phyloP scores from a whole-genome alignment of 2,113 vertebrate genomes.

The Meleagris gallopavo region DNA sequence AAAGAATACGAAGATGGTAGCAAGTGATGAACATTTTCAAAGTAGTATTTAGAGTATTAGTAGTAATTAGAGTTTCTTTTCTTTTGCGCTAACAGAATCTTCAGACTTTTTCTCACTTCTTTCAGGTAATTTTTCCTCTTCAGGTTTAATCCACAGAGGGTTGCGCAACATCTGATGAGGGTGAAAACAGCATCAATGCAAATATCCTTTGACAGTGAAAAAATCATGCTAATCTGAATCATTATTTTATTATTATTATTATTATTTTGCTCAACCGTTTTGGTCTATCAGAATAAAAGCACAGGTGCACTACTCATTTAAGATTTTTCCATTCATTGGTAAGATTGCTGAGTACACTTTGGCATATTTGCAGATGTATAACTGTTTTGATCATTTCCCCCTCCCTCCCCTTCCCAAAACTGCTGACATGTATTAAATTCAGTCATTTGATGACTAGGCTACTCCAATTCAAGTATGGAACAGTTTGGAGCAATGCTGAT shows the following conservation, averaged over 20 bases:
- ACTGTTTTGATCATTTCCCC: not conserved
- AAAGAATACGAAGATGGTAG: slow-evolving; percentile 63
- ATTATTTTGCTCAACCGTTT: not conserved
- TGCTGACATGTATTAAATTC: not conserved
- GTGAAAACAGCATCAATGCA: slow-evolving; percentile 13
- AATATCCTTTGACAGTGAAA: not conserved
- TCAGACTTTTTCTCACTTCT: slow-evolving; percentile 55
- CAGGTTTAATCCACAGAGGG: slow-evolving; percentile 66
- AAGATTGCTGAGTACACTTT: not conserved
- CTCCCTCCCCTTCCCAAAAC: not conserved
- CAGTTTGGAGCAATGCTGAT: not conserved
- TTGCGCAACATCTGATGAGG: slow-evolving; percentile 72
- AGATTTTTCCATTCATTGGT: not conserved
- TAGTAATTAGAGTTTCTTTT: slow-evolving; percentile 66
- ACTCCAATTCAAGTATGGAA: not conserved
- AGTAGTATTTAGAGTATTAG: not conserved
- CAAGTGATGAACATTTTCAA: slow-evolving; percentile 12
- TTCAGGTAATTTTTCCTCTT: slow-evolving; percentile 59
- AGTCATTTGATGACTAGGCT: not conserved
- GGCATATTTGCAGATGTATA: fast-evolving
- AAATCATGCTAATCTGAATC: not conserved
- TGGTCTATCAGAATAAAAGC: not conserved
- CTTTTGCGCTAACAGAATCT: slow-evolving; percentile 56
- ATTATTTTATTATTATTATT: not conserved
- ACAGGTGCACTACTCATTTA: not conserved